Conservation (phyloP, 37 sponge, comb jelly and placozoan species). For the Cliona cf. orientalis region DNA sequence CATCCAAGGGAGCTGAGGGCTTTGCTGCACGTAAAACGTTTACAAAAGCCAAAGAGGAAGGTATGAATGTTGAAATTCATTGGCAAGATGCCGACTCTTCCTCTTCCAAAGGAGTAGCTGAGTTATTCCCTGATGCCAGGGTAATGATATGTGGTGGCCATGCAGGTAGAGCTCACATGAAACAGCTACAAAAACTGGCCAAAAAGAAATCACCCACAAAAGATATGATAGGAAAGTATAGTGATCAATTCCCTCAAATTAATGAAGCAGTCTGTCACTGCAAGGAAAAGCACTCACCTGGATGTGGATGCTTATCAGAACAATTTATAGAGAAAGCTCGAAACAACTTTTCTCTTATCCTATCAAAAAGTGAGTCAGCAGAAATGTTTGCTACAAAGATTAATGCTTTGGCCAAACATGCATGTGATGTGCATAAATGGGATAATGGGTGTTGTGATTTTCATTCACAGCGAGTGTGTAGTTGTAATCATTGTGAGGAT, state of each 20-base stretch:
- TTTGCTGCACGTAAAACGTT: slow-evolving; percentile 22
- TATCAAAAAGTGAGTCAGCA: neutral
- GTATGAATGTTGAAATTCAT: slow-evolving; percentile 10
- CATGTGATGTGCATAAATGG: slow-evolving; percentile 38
- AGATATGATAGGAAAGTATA: neutral
- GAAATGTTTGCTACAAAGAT: slow-evolving; percentile 18
- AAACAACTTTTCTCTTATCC: slow-evolving; percentile 18
- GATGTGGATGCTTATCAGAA: slow-evolving; percentile 48
- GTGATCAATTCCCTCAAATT: slow-evolving; percentile 18
- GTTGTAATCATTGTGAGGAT: slow-evolving; percentile 28
- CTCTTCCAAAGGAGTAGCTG: neutral
- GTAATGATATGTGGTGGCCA: slow-evolving; percentile 61
- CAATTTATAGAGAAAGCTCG: slow-evolving; percentile 10
- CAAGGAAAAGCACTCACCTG: slow-evolving; percentile 7
- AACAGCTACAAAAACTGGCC: slow-evolving; percentile 1
- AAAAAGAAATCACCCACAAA: slow-evolving; percentile 25
- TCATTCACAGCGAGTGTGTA: slow-evolving; percentile 16
- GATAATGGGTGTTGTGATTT: slow-evolving; percentile 40
- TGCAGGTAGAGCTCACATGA: slow-evolving; percentile 18
- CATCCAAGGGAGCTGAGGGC: slow-evolving; percentile 48
- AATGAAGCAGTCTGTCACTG: slow-evolving; percentile 27
- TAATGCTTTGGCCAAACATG: slow-evolving; percentile 30
- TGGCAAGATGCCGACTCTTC: slow-evolving; percentile 65
- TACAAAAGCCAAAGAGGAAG: slow-evolving; percentile 34
- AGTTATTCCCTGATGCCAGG: slow-evolving; percentile 1